Evolutionary conservation across 1,140 invertebrate species (phyloP).

Genomic region (Nebria ingens): DNA sequence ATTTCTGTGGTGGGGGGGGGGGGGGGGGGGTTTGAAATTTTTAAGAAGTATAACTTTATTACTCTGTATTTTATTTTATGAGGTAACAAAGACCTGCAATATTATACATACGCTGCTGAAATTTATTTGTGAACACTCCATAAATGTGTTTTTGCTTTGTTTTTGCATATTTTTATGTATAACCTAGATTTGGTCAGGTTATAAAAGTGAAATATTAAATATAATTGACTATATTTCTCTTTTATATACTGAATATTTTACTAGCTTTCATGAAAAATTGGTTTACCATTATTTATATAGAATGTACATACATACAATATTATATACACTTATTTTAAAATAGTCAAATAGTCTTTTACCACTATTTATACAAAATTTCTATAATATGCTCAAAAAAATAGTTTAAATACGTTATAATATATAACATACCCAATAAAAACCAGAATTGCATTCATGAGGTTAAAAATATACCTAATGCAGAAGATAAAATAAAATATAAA

Average conservation of each 20-base stretch:
- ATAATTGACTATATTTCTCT: background rate
- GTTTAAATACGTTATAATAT: too few relatives aligned
- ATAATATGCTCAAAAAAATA: too few relatives aligned
- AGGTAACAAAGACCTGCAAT: background rate
- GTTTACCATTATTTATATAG: background rate
- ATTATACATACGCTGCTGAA: background rate
- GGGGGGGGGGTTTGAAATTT: background rate
- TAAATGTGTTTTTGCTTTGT: background rate
- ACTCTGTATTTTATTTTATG: constrained; percentile 4
- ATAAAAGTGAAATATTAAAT: background rate
- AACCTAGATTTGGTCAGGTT: background rate
- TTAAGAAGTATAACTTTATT: constrained; percentile 7
- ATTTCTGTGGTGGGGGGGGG: background rate
- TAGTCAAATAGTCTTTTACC: too few relatives aligned
- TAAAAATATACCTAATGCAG: background rate
- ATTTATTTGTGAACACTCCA: background rate
- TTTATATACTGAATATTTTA: background rate
- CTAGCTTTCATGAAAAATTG: background rate
- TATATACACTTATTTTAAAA: background rate
- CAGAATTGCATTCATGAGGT: too few relatives aligned
- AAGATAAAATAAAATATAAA: background rate
- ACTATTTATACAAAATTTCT: too few relatives aligned
- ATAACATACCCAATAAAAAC: too few relatives aligned
- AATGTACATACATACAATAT: background rate
- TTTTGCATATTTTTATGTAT: background rate